Evolutionary conservation across 1,140 invertebrate species (phyloP), one percentile per base, ranked within the genome.

Genomic region (Lasioglossum baleicum): DNA sequence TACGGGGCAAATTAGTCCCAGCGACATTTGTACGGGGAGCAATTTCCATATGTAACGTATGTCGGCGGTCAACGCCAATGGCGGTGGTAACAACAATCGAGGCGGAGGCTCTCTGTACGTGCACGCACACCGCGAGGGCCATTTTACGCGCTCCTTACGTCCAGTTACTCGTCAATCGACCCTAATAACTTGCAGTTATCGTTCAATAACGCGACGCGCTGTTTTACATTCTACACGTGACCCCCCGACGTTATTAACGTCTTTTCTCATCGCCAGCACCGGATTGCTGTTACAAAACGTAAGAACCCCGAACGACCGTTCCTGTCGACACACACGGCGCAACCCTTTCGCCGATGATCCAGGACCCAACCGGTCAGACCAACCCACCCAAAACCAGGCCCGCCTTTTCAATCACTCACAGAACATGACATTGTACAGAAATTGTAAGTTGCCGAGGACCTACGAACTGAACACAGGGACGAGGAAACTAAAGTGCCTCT

Each of bases 101-200:
- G 83, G 71, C 82, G 69, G 83, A 53, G 84, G 56, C 56, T 6
- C 86, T 86, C 88, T 85, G 58, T 85, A 86, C 44, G 69, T 48
- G 66, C 73, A 82, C 86, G 81, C 85, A 89, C 83, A 88, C 88
- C 86, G 68, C n/a, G 71, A 89, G 81, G 87, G 68, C 75, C 85
- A 76, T 88, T 90, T 90, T 89, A 85, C 88, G 87, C 83, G 81
- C 86, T 87, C 89, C 83, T 88, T 87, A 83, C 60, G 56, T 81
- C 66, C 75, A 83, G 80, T 84, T 83, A 84, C 88, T 87, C 87
- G 83, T 86, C 87, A 90, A 91, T 92, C 90, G 90, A 90, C 91
- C 90, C 89, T 91, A 91, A 92, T 92, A 90, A 91, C 88, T 85
- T 78, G 76, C 80, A 83, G 89, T 90, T 87, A 90, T 86, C 87